Conservation (phyloP, 2,797 vertebrate genomes). For the Malurus splendens region DNA sequence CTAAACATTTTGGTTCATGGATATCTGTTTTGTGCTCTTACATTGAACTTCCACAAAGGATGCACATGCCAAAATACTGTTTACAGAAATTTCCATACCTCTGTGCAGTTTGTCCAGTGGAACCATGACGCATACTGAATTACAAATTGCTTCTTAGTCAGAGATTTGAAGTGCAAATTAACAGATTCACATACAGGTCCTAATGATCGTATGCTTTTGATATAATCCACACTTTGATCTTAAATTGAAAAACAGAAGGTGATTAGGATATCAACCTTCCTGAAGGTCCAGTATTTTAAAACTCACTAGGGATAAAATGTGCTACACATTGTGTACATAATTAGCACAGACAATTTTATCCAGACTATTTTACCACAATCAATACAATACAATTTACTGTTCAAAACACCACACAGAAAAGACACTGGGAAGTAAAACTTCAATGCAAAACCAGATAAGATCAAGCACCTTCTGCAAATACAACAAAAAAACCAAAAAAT, state of each 20-base stretch:
- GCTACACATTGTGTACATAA: not conserved
- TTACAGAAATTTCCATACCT: constrained; percentile 59
- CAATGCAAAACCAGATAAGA: not conserved
- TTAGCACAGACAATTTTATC: not conserved
- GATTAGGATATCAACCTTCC: not conserved
- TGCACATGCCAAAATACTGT: not conserved
- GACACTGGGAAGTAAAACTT: not conserved
- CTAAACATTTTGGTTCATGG: not conserved
- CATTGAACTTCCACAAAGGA: not conserved
- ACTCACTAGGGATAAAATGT: not conserved
- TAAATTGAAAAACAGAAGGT: constrained; percentile 1
- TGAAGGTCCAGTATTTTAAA: not conserved
- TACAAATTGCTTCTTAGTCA: constrained; percentile 57
- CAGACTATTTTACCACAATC: not conserved
- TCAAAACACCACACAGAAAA: not conserved
- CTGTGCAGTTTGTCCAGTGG: constrained; percentile 66
- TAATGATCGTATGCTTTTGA: constrained; percentile 58
- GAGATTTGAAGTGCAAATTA: constrained; percentile 56
- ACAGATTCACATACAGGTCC: constrained; percentile 73
- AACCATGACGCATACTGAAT: constrained; percentile 51
- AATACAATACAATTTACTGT: not conserved
- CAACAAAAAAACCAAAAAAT: not conserved
- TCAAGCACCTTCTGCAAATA: not conserved
- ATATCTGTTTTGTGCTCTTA: not conserved
- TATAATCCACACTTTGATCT: constrained; percentile 66